phyloP scores from a whole-genome alignment of 2,797 vertebrate species.

The Pyrocephalus nanus region DNA sequence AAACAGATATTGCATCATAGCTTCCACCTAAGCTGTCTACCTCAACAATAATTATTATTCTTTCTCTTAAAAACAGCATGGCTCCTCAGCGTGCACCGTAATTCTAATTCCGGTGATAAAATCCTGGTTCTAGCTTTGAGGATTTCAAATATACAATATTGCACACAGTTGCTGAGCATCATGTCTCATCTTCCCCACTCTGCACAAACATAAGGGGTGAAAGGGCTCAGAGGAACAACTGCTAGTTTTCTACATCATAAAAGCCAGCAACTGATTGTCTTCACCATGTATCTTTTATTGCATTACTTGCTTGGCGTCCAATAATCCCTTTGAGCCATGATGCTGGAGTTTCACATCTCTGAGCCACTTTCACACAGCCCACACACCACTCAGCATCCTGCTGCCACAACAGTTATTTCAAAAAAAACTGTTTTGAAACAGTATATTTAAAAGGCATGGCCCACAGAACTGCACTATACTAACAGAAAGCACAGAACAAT shows the following conservation, averaged over 20 bases:
- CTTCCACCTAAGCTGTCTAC: not conserved
- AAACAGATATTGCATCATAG: not conserved
- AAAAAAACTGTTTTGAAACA: conserved; percentile 27
- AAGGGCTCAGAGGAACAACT: not conserved
- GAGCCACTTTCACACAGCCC: conserved; percentile 41
- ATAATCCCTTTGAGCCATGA: not conserved
- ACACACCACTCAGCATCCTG: conserved; percentile 35
- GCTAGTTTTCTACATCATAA: not conserved
- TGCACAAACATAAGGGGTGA: not conserved
- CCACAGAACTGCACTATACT: not conserved
- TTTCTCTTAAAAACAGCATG: not conserved
- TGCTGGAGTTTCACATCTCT: conserved; percentile 17
- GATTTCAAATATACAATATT: not conserved
- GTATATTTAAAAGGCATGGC: not conserved
- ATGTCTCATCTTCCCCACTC: not conserved
- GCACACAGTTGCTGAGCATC: not conserved
- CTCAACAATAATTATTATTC: not conserved
- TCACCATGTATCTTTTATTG: not conserved
- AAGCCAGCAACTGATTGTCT: not conserved
- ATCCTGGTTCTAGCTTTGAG: not conserved
- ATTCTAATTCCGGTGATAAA: not conserved
- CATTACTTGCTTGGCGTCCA: not conserved
- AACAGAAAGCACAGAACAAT: not conserved
- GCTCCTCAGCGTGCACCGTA: not conserved
- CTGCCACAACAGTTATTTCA: conserved; percentile 23